These are phyloP conservation scores for Drosophila nr. medialis DNA, from an alignment of 2,888 invertebrate genomes.

Conservation along the genomic window DNA sequence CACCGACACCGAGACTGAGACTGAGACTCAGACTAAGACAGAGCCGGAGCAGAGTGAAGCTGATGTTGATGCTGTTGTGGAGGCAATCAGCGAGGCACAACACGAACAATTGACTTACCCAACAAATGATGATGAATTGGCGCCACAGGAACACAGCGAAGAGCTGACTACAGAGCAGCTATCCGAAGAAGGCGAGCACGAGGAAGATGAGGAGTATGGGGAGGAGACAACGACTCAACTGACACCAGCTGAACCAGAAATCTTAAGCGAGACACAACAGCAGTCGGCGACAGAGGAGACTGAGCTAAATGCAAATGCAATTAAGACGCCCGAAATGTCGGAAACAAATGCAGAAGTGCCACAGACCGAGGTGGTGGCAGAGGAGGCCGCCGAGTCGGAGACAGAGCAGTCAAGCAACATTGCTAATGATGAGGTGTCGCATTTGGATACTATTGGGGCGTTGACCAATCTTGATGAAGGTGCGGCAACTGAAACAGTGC, in stretches of 20 bases:
- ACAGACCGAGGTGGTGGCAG: slow-evolving; percentile 28
- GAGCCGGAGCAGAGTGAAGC: slow-evolving; percentile 12
- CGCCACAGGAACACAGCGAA: slow-evolving; percentile 61
- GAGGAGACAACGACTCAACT: slow-evolving; percentile 40
- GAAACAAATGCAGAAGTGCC: slow-evolving; percentile 68
- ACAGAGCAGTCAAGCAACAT: slow-evolving; percentile 36
- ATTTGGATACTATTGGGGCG: slow-evolving; percentile 46
- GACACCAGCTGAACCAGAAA: slow-evolving; percentile 45
- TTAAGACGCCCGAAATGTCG: slow-evolving; percentile 77
- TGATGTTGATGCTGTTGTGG: slow-evolving; percentile 12
- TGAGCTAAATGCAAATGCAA: slow-evolving; percentile 75
- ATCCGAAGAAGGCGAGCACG: slow-evolving; percentile 9
- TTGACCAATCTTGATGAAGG: slow-evolving; percentile 40
- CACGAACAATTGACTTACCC: slow-evolving; percentile 74
- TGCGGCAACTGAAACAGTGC: slow-evolving; percentile 39
- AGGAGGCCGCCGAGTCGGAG: slow-evolving; percentile 33
- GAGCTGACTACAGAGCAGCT: slow-evolving; percentile 42
- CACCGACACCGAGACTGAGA: slow-evolving; percentile 21
- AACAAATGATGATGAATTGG: slow-evolving; percentile 81
- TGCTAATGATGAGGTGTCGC: slow-evolving; percentile 61
- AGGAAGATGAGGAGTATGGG: slow-evolving; percentile 8
- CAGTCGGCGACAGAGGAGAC: slow-evolving; percentile 13
- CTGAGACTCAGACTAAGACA: slow-evolving; percentile 2
- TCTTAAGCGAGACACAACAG: slow-evolving; percentile 24
- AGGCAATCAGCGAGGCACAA: slow-evolving; percentile 70